Evolutionary conservation across 2,113 vertebrate genomes (phyloP), one percentile per base, ranked within the genome.

Genomic region (Chaetura pelagica): DNA sequence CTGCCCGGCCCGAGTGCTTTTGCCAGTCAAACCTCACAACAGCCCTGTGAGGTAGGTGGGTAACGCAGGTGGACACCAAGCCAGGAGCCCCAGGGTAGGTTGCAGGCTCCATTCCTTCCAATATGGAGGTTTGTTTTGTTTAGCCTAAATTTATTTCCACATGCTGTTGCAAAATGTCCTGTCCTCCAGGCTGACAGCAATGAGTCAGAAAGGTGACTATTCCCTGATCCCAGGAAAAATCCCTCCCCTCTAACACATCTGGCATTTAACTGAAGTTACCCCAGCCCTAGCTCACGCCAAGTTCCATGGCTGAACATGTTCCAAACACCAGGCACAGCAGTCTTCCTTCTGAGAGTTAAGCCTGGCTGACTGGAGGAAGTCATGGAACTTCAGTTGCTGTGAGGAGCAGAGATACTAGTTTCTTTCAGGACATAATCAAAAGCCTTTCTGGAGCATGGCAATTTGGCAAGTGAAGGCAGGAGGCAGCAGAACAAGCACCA

Each of bases 1-100:
- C 29, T 51, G 54, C 69, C 63, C 0, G 0, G 55, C 63, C n/a
- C 1, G 1, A 35, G 44, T 11, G 18, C 58, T 82, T 81, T 49
- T 64, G 49, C 27, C 85, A 75, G 30, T 27, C 46, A 34, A 71
- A 42, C 84, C 88, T 94, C 96, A 94, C 91, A 93, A 84, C 76
- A 93, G 66, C 73, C 76, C 89, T 87, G 80, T 81, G 90, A 96
- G 74, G 91, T 90, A 90, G 66, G 79, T 79, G 29, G 38, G 48
- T 79, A 48, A 72, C 18, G 7, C 21, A 57, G 49, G 34, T 0
- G 0, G 49, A 62, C 51, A 72, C 40, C 35, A 89, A 76, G 27
- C 13, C 6, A 90, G 66, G 42, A 62, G 30, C 40, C 27, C 8
- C 38, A 89, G 52, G 69, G 66, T 40, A 69, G 34, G 2, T 6